Evolutionary conservation across 2,888 invertebrate species (phyloP), one percentile per base, ranked within the genome.

Genomic region (Agrotis segetum): DNA sequence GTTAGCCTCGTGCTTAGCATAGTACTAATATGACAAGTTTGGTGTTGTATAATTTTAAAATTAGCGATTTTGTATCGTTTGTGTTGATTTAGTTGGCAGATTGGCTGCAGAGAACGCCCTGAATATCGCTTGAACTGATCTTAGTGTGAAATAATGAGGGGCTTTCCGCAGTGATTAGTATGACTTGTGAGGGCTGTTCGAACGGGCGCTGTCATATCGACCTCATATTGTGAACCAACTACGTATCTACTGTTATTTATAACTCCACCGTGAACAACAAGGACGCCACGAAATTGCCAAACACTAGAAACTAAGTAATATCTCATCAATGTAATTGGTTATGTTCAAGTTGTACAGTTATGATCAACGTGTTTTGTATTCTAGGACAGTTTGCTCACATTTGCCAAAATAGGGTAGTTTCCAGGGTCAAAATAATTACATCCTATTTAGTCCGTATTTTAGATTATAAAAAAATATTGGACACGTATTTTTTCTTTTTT

Each of bases 1-100:
- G 73, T 75, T 77, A 79, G 82, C 79, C 67, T 70, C 81, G 84
- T 85, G 87, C 84, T 84, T 87, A 85, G 82, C 74, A 69, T 85
- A 88, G 81, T 88, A 89, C 86, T 89, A 85, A 87, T 79, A 77
- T 85, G 83, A 77, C 81, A 82, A 86, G 84, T 86, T 88, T 84
- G 85, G 88, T 91, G 90, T 92, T 93, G 90, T 92, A 91, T 91
- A 88, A 91, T 92, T 92, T 90, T 85, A 82, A 89, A 88, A 77
- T 88, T 88, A 88, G 84, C 70, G 86, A 81, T 86, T 88, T 85
- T 88, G 87, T 90, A 88, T 89, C 83, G 86, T 88, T 87, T 85
- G 84, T 77, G 69, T 78, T 77, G 76, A 75, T 87, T 91, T 89
- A 90, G 87, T 87, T 88, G 80, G 68, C 62, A 82, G 50, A 50